Base-by-base conservation (phyloP, 2,113 vertebrate genomes). In the Pelobates fuscus region DNA sequence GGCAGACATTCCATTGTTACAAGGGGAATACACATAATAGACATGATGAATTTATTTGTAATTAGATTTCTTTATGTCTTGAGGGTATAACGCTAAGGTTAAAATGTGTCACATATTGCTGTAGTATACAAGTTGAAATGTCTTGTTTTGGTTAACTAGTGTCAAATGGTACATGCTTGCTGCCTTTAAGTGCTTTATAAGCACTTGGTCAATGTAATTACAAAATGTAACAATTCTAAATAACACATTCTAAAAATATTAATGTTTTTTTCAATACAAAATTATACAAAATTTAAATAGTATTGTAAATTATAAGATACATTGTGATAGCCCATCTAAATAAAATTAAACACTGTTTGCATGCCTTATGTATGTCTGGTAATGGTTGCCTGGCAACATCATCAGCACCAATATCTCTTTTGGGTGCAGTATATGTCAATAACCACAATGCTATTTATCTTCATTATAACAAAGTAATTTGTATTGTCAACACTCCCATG, bases 301-400 rank as follows among this genome's bases (percentile, higher is more conserved):
- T 10, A 37, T 6, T 37, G 32, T 6, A 37, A 37, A 37, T 37
- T 5, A 5, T 37, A 5, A 37, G 32, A 37, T 37, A 5, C 5
- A 10, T 37, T 37, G 32, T 37, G 17, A 46, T 18, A 46, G 15
- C 17, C 3, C 44, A 46, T 46, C 17, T 8, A 17, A 17, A 23
- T 23, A 44, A 18, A 62, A n/a, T 71, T 23, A 84, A 83, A 27
- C 61, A 0, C 25, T 62, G 11, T 15, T 18, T 46, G 3, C 15
- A 17, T 46, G 17, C 17, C 12, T 67, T 5, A 78, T 82, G 82
- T 80, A 83, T 76, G 49, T 59, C 55, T 64, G 69, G 67, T 58
- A 66, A 67, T 78, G 25, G 89, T 92, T 95, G 89, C 92, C 63
- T 89, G 83, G 91, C 86, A 93, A 93, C 91, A 82, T 72, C 37